Evolutionary conservation across 2,113 vertebrate genomes (phyloP).

Genomic region (Leptosomus discolor): DNA sequence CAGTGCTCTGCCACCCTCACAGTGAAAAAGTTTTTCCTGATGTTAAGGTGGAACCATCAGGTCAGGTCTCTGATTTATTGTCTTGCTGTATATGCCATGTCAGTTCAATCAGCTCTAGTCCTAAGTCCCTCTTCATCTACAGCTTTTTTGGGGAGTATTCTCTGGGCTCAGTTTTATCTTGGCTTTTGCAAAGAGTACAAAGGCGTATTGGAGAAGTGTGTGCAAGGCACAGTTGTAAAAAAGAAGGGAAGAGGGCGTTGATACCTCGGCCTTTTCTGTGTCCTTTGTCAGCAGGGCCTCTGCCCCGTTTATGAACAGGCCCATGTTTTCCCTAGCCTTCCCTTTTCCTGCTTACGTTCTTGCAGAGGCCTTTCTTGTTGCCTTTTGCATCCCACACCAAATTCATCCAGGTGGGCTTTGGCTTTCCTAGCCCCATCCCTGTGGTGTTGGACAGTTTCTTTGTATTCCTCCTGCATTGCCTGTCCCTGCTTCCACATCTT

Average conservation of each 20-base stretch:
- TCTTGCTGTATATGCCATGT: not conserved
- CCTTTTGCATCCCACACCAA: not conserved
- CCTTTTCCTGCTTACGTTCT: not conserved
- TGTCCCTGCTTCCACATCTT: not conserved
- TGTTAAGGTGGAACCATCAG: no score
- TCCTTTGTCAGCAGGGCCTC: not conserved
- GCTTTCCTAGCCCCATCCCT: not conserved
- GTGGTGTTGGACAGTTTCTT: not conserved
- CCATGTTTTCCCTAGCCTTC: not conserved
- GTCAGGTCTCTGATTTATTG: not conserved
- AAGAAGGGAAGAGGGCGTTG: not conserved
- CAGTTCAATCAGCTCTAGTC: not conserved
- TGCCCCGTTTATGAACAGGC: rapidly evolving
- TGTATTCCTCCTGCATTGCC: not conserved
- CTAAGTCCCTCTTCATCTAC: not conserved
- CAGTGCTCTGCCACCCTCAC: no score
- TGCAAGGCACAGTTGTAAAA: not conserved
- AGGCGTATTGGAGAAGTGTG: not conserved
- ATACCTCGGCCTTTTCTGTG: not conserved
- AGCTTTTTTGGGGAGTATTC: not conserved
- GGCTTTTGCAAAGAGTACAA: not conserved
- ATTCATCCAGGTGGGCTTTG: not conserved
- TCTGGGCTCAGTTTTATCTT: not conserved
- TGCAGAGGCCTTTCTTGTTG: not conserved
- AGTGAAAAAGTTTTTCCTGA: no score